These are phyloP conservation scores for Homarus gammarus DNA, from an alignment of 2,888 invertebrate genomes.

Conservation along the genomic window DNA sequence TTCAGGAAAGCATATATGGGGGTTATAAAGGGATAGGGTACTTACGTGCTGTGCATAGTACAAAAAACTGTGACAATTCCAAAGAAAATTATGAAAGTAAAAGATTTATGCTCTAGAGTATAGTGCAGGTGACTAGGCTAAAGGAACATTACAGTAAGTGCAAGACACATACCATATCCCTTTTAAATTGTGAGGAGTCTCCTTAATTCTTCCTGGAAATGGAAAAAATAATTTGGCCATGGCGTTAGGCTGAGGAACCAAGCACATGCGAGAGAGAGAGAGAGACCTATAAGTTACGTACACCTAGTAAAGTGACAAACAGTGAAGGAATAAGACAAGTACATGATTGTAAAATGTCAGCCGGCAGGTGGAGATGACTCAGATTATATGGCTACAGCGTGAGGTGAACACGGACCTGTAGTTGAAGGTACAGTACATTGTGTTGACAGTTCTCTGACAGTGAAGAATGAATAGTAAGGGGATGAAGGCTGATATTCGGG, in stretches of 20 bases:
- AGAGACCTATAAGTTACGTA: background rate
- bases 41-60: constrained; percentile 4
- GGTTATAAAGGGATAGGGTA: constrained; percentile 18
- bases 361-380: too few species aligned
- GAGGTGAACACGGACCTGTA: too few species aligned
- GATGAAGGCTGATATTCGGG: too few species aligned
- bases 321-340: too few species aligned
- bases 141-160: constrained; percentile 14
- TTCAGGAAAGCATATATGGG: background rate
- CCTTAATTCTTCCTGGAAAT: constrained; percentile 59
- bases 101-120: background rate
- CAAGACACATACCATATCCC: constrained; percentile 45
- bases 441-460: too few species aligned
- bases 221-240: constrained; percentile 32
- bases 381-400: too few species aligned
- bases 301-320: background rate
- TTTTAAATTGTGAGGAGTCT: constrained; percentile 51
- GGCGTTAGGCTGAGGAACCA: background rate
- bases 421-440: too few species aligned
- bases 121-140: constrained; percentile 1
- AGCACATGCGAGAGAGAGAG: background rate
- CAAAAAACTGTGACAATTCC: background rate
- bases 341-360: too few species aligned
- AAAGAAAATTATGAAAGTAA: background rate
- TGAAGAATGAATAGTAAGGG: too few species aligned